Evolutionary conservation across 1,140 invertebrate genomes (phyloP), one percentile per base, ranked within the genome.

Genomic region (Papilio dardanus): DNA sequence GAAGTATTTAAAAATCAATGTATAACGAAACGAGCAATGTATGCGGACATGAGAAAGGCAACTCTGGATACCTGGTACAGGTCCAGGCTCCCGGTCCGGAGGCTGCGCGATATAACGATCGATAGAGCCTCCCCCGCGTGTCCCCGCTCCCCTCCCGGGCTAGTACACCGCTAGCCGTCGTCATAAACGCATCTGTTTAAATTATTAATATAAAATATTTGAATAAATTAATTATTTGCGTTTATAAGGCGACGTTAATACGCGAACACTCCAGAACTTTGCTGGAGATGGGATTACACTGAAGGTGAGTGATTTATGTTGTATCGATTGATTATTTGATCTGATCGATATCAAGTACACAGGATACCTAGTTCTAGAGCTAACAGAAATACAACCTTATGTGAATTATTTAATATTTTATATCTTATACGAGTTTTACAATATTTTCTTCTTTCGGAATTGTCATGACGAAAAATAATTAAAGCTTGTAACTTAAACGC

Each of bases 281-380:
- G 81, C 86, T 86, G 86, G 86, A 87, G 83, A 89, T 89, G 88
- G 86, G 83, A 85, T 71, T 83, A 82, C 86, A 80, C 37, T 87
- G 66, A 85, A 86, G 88, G 88, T 89, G 50, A 88, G 88, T 80
- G n/a, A 2, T 33, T 3, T 31, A n/a, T n/a, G 1, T 74, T 42
- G 62, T 74, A 74, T 71, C 24, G n/a, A 67, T 73, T 31, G 66
- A 19, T 40, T 4, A 21, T 21, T 37, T 8, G 33, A 62, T 10
- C 54, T 4, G 33, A 69, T 69, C 35, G 42, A 62, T 28, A 62
- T 62, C 30, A 4, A 62, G 21, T 28, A 4, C 21, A 28, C 21
- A 28, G 3, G 50, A 58, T 12, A 46, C 7, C 6, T 46, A 7
- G 5, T 46, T n/a, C 16, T 46, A 46, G 42, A 46, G n/a, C 5